Evolutionary conservation across 2,888 invertebrate genomes (phyloP).

Genomic region (Chesias legatella): DNA sequence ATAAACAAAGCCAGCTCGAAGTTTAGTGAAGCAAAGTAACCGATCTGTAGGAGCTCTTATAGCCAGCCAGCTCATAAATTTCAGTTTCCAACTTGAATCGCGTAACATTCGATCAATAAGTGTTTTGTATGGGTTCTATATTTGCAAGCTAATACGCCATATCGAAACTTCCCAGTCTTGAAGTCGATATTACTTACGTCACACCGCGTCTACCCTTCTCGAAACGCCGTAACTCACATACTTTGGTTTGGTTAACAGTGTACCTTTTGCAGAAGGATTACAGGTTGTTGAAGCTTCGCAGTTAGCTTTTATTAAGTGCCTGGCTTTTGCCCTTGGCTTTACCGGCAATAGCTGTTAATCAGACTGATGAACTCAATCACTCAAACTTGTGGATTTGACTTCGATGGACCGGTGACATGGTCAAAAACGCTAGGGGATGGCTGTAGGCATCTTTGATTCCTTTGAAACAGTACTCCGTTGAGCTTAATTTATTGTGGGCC

Average conservation of each 20-base stretch:
- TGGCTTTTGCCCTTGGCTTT: too few species aligned
- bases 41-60: slow-evolving; percentile 62
- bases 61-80: slow-evolving; percentile 61
- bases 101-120: slow-evolving; percentile 77
- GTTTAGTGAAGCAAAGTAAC: slow-evolving; percentile 59
- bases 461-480: too few species aligned
- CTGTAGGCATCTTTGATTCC: too few species aligned
- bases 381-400: too few species aligned
- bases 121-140: slow-evolving; percentile 77
- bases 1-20: slow-evolving; percentile 67
- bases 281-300: slow-evolving; percentile 7
- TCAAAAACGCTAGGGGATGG: too few species aligned
- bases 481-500: too few species aligned
- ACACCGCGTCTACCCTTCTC: slow-evolving; percentile 29
- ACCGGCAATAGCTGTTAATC: too few species aligned
- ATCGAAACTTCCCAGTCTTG: slow-evolving; percentile 67
- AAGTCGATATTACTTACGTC: slow-evolving; percentile 64
- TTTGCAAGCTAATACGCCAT: slow-evolving; percentile 76
- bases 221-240: slow-evolving; percentile 28
- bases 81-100: slow-evolving; percentile 75
- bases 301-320: too few species aligned
- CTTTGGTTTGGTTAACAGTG: slow-evolving; percentile 24
- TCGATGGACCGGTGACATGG: too few species aligned
- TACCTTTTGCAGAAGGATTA: slow-evolving; percentile 26
- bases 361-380: too few species aligned